Evolutionary conservation across 2,888 invertebrate species (phyloP), one percentile per base, ranked within the genome.

Genomic region (Ischnus inquisitorius): DNA sequence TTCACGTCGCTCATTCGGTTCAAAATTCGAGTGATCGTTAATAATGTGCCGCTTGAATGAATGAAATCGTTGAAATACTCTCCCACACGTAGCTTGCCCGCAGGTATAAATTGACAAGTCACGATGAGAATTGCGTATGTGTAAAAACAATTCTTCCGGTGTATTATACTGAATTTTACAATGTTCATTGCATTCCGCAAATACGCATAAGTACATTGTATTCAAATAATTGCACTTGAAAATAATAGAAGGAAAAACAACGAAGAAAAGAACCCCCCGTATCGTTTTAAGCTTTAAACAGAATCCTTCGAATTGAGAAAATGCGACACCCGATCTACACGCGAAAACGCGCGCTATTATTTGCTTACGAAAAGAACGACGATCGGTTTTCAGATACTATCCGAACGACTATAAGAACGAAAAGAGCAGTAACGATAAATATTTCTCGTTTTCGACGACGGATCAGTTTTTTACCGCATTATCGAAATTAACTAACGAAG

Each of bases 61-160:
- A n/a, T 62, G 28, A 1, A 62, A 3, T 12, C 62, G 62, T n/a
- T 62, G 34, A 62, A 62, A 62, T n/a, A 14, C 10, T 62, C 62
- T 62, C 8, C 34, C 62, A 14, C 62, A 62, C 0, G 3, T 14
- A 4, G 22, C 34, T 34, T 62, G 62, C 3, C 34, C 62, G 34
- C 62, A 62, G 6, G 25, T 6, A 34, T 62, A 62, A 14, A 25
- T 8, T 12, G 10, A 14, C n/a, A n/a, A 62, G n/a, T 25, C 62
- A 25, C 14, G n/a, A 54, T 54, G 54, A 12, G 2, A 48, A n/a
- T 10, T n/a, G n/a, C 19, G 51, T 19, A 51, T 1, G 8, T 51
- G 51, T 2, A 8, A 51, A 51, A 51, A 51, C 8, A 51, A 51
- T 51, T 3, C 16, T n/a, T 51, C 19, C 16, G 51, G 51, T 16